A percentile compares a stretch with the other conserved stretches of the same genome.
Evolutionary conservation across 1,140 invertebrate genomes (phyloP).

Genomic region (Drosophila virilis): DNA sequence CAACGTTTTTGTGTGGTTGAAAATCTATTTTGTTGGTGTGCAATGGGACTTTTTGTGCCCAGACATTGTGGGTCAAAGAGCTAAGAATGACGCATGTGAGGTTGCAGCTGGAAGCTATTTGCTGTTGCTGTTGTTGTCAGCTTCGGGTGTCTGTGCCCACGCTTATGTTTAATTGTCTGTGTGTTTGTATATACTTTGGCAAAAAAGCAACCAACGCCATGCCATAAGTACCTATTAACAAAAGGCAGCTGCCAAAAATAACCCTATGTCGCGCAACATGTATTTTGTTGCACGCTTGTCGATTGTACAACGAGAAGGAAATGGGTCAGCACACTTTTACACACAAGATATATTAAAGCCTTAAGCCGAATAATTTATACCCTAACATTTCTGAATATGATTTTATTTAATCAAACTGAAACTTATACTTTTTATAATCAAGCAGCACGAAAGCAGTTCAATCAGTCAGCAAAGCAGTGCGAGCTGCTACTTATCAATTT

Average conservation of each 20-base stretch:
- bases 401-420: too few species aligned
- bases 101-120: constrained; percentile 44
- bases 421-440: too few species aligned
- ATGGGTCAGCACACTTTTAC: too few species aligned
- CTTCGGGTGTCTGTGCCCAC: constrained; percentile 36
- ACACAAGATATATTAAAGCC: not conserved
- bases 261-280: constrained; percentile 13
- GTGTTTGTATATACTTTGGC: not conserved
- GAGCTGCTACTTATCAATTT: not conserved
- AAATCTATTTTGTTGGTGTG: constrained; percentile 31
- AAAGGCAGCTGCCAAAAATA: constrained; percentile 7
- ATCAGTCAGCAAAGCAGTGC: not conserved
- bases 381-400: too few species aligned
- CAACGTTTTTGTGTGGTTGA: constrained; percentile 50
- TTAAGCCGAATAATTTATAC: too few species aligned
- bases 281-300: constrained; percentile 46
- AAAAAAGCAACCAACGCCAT: not conserved
- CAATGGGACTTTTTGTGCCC: constrained; percentile 16
- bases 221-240: constrained; percentile 2
- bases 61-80: constrained; percentile 74
- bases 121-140: constrained; percentile 8
- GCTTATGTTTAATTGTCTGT: not conserved
- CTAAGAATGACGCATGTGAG: constrained; percentile 66
- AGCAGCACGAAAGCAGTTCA: too few species aligned
- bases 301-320: not conserved